Base-by-base conservation (phyloP, 2,797 vertebrate species). In the Erethizon dorsatum region DNA sequence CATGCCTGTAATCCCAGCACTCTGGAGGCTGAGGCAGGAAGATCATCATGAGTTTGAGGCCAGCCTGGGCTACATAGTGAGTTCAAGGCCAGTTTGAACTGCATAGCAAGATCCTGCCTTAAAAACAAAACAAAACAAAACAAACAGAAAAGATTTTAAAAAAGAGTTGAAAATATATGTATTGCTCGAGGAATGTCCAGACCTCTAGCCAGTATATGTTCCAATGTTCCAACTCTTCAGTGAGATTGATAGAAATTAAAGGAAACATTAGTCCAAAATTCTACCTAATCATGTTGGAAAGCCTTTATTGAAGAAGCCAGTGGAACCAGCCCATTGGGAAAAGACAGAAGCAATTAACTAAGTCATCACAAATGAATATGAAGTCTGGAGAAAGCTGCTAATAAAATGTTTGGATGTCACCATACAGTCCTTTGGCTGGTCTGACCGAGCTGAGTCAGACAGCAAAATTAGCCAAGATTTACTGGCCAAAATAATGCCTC, bases 161-260 rank as follows among this genome's bases (percentile, higher is more conserved):
- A 37, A 37, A 71, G 17, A 24, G 97, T 99, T 99, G 77, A 99
- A 99, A 98, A n/a, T 8, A 99, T 99, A 98, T 99, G 99, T 98
- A 98, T 99, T 99, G 98, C 99, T 75, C 99, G 99, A 98, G 99
- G 99, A 98, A 99, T 99, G 99, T 99, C 99, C 97, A 99, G 99
- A 98, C 99, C 99, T 98, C 99, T 99, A 1, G 98, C 99, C 97
- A 99, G 99, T 99, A 99, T 99, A 98, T 71, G 63, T 65, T 33
- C 99, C 99, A 63, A 99, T 99, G 99, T 99, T 99, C 98, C 99
- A 99, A 98, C 99, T 99, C 98, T 99, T 99, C 98, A 99, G 99
- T 82, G 99, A 99, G 87, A 99, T 99, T 96, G 99, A 99, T 98
- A 99, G 99, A 99, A 99, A 99, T 98, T 99, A 96, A 99, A 99